phyloP scores from a whole-genome alignment of 2,113 vertebrate species.

The Delphinus delphis region DNA sequence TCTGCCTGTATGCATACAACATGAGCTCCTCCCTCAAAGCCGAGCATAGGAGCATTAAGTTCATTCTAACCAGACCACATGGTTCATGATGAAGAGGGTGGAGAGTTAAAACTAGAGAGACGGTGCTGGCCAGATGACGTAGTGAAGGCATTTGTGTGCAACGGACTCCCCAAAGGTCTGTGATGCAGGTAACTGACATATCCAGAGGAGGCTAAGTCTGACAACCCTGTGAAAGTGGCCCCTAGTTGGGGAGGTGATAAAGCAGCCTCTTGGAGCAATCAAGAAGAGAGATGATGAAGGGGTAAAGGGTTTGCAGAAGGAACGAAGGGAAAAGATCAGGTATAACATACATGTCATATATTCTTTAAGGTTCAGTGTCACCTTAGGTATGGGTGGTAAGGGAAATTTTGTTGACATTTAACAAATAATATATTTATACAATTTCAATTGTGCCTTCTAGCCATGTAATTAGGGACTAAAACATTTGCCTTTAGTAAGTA shows the following conservation, averaged over 20 bases:
- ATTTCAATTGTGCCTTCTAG: neutral
- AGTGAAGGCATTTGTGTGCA: neutral
- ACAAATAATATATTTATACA: neutral
- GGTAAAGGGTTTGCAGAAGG: neutral
- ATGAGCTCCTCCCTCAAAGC: neutral
- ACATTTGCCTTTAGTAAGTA: neutral
- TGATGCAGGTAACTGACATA: neutral
- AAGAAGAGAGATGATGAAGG: too few species aligned
- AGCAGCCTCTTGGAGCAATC: neutral
- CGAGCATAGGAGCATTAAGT: neutral
- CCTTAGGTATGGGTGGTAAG: neutral
- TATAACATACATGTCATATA: neutral
- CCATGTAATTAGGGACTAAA: neutral
- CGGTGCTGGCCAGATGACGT: neutral
- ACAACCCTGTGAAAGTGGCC: neutral
- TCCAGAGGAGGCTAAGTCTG: neutral
- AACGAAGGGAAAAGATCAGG: neutral
- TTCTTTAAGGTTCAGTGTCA: neutral
- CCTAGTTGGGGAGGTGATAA: neutral
- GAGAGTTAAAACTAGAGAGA: neutral
- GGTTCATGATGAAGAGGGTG: neutral
- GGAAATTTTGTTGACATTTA: neutral
- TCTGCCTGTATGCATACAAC: neutral
- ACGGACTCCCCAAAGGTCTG: neutral
- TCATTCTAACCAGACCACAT: neutral